A percentile compares a stretch with the other conserved stretches of the same genome.
These are phyloP conservation scores for Aleadryas rufinucha DNA, from an alignment of 2,113 vertebrate genomes.

Conservation along the genomic window DNA sequence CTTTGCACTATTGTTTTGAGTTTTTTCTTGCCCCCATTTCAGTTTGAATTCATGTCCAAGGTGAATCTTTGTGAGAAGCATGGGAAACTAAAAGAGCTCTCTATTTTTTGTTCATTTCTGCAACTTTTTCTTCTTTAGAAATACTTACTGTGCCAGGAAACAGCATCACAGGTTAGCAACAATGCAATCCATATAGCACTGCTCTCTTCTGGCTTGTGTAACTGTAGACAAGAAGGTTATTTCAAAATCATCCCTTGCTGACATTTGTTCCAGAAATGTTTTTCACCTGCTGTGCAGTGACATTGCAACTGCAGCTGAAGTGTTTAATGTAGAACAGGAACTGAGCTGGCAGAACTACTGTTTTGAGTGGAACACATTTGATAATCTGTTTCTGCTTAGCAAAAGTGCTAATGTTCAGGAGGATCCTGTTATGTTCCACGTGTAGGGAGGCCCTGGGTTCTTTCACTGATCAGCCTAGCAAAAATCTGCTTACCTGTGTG, in stretches of 20 bases:
- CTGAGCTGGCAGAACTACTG: background rate
- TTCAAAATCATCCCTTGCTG: conserved; percentile 53
- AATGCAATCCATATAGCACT: background rate
- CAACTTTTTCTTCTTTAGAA: background rate
- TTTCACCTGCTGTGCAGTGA: conserved; percentile 43
- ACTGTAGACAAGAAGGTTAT: conserved; percentile 13
- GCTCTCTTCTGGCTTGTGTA: background rate
- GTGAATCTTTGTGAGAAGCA: background rate
- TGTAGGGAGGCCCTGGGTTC: background rate
- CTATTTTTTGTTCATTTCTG: background rate
- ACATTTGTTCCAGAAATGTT: conserved; percentile 47
- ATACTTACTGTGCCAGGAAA: background rate
- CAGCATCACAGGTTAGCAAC: background rate
- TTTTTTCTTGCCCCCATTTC: background rate
- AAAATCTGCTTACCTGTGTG: conserved; percentile 4
- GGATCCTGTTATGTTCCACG: background rate
- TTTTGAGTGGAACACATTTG: background rate
- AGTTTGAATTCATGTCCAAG: background rate
- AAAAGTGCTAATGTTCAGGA: background rate
- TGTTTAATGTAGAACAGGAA: background rate
- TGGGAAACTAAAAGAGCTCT: background rate
- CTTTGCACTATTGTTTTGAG: background rate
- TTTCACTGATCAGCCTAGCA: background rate
- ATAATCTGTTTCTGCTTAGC: background rate
- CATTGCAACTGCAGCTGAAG: background rate